Evolutionary conservation across 2,888 invertebrate species (phyloP).

Genomic region (Danaus chrysippus): DNA sequence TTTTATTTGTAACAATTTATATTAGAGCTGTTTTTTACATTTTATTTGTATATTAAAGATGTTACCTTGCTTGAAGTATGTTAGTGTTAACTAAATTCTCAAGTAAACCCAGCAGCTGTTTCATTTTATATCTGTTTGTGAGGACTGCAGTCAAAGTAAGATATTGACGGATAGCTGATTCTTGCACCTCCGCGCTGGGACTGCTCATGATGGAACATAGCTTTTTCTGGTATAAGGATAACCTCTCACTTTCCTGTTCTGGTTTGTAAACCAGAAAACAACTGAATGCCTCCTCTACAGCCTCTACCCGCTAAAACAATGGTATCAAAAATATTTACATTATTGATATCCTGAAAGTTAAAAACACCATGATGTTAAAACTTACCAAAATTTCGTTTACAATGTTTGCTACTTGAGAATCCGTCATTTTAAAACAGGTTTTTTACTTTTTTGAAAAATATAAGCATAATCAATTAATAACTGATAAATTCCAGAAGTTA

Average conservation of each 20-base stretch:
- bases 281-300: slow-evolving; percentile 93
- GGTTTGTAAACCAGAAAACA: slow-evolving; percentile 90
- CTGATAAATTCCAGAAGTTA: not conserved
- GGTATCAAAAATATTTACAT: slow-evolving; percentile 9
- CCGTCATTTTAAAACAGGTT: slow-evolving; percentile 66
- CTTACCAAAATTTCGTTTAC: slow-evolving; percentile 83
- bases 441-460: slow-evolving; percentile 7
- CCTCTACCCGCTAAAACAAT: slow-evolving; percentile 84
- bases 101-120: slow-evolving; percentile 86
- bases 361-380: slow-evolving; percentile 24
- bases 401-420: slow-evolving; percentile 81
- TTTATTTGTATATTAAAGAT: slow-evolving; percentile 20
- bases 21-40: too few species aligned
- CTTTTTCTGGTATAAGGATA: slow-evolving; percentile 83
- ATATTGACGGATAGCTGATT: slow-evolving; percentile 86
- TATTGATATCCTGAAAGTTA: not conserved
- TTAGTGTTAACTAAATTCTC: slow-evolving; percentile 86
- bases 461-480: not conserved
- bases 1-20: too few species aligned
- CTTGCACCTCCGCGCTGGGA: slow-evolving; percentile 85
- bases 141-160: slow-evolving; percentile 85
- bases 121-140: slow-evolving; percentile 86
- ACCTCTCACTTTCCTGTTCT: slow-evolving; percentile 83
- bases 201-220: slow-evolving; percentile 83
- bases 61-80: slow-evolving; percentile 86